Evolutionary conservation across 2,888 invertebrate species (phyloP).

Genomic region (Polyommatus icarus): DNA sequence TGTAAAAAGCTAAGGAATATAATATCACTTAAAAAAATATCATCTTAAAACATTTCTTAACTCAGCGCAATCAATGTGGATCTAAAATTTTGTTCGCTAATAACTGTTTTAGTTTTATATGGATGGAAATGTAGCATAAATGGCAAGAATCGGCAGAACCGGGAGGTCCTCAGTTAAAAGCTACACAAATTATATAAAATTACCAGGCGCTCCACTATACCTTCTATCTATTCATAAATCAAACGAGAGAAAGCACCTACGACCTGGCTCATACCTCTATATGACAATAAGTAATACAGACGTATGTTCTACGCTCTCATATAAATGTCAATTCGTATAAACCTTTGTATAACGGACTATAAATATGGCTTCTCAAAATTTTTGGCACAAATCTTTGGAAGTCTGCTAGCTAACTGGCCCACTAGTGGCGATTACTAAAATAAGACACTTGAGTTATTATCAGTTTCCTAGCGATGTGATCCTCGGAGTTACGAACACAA

Average conservation of each 20-base stretch:
- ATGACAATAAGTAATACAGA: constrained; percentile 71
- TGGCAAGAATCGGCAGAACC: constrained; percentile 72
- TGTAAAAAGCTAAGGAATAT: constrained; percentile 70
- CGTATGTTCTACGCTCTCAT: constrained; percentile 56
- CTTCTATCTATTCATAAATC: constrained; percentile 66
- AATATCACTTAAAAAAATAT: constrained; percentile 71
- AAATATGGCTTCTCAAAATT: constrained; percentile 65
- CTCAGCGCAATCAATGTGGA: constrained; percentile 63
- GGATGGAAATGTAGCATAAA: constrained; percentile 74
- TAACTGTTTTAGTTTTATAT: constrained; percentile 60
- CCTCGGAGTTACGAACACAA: constrained; percentile 56
- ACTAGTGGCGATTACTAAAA: constrained; percentile 77
- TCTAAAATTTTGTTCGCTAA: constrained; percentile 64
- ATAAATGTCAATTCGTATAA: constrained; percentile 49
- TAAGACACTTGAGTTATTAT: constrained; percentile 78
- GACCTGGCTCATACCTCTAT: constrained; percentile 70
- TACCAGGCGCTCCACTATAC: constrained; percentile 66
- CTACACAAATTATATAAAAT: constrained; percentile 67
- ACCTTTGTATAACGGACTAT: constrained; percentile 54
- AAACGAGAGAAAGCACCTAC: constrained; percentile 71
- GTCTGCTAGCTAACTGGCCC: constrained; percentile 73
- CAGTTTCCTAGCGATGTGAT: constrained; percentile 66
- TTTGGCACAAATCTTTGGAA: constrained; percentile 71
- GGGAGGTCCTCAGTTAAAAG: constrained; percentile 56
- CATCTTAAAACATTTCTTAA: constrained; percentile 59